Evolutionary conservation across 2,113 vertebrate species (phyloP).

Genomic region (Edolisoma coerulescens): DNA sequence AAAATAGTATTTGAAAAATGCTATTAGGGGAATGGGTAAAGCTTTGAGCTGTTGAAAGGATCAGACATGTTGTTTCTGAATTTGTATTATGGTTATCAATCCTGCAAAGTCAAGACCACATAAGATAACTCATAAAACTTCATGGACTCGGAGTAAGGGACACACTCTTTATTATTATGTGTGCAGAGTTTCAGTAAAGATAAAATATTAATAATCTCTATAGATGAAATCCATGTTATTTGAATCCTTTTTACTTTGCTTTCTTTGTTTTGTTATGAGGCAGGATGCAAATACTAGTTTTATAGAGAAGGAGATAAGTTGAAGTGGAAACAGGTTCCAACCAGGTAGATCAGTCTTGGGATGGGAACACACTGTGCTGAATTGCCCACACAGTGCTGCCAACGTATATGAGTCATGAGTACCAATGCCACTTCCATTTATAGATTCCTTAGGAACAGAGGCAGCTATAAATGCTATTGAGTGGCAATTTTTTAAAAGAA

Average conservation of each 20-base stretch:
- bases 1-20: not conserved
- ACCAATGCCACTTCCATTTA: slow-evolving; percentile 35
- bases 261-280: not conserved
- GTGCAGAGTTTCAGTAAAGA: not conserved
- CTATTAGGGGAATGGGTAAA: not conserved
- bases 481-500: not conserved
- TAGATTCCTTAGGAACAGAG: slow-evolving; percentile 34
- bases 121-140: not conserved
- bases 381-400: slow-evolving; percentile 46
- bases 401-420: slow-evolving; percentile 42
- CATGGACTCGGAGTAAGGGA: not conserved
- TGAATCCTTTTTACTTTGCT: not conserved
- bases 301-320: not conserved
- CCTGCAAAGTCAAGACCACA: not conserved
- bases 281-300: not conserved
- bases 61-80: not conserved
- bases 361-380: slow-evolving; percentile 36
- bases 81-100: not conserved
- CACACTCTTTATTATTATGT: not conserved
- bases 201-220: not conserved
- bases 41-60: not conserved
- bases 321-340: not conserved
- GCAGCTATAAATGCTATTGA: not conserved
- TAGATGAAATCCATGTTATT: not conserved
- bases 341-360: slow-evolving; percentile 12